Evolutionary conservation across 2,113 vertebrate species (phyloP).

Genomic region (Symphodus melops): DNA sequence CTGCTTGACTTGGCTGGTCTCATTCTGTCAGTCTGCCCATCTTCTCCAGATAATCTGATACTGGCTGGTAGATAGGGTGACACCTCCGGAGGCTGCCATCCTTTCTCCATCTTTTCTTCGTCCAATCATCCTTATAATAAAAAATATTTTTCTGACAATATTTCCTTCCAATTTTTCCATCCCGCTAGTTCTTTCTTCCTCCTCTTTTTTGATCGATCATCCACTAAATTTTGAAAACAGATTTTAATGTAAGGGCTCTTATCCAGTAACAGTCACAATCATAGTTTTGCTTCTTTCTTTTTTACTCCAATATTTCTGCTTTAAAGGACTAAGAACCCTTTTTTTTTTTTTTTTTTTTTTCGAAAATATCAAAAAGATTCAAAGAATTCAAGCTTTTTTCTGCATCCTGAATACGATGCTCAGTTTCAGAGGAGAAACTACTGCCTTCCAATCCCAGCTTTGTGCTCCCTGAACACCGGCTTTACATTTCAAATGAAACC

Average conservation of each 20-base stretch:
- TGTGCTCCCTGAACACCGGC: background rate
- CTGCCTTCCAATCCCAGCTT: background rate
- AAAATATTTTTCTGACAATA: background rate
- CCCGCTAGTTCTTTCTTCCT: no score
- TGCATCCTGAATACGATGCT: background rate
- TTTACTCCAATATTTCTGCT: no score
- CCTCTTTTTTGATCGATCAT: no score
- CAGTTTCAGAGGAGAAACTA: constrained; percentile 1
- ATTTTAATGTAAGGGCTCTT: no score
- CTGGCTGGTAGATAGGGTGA: constrained; percentile 62
- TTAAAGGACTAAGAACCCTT: no score
- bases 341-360: no score
- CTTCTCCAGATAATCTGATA: constrained; percentile 64
- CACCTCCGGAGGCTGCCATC: constrained; percentile 34
- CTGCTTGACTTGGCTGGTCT: constrained; percentile 55
- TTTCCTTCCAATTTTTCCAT: background rate
- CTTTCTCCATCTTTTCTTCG: background rate
- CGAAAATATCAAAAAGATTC: no score
- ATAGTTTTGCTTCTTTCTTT: no score
- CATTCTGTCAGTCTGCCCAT: constrained; percentile 73
- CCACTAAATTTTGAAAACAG: no score
- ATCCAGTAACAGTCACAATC: background rate
- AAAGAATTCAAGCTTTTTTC: background rate
- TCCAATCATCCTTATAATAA: background rate
- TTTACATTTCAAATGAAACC: constrained; percentile 1